Conservation (phyloP, 2,113 vertebrate genomes). For the Spea multiplicata region DNA sequence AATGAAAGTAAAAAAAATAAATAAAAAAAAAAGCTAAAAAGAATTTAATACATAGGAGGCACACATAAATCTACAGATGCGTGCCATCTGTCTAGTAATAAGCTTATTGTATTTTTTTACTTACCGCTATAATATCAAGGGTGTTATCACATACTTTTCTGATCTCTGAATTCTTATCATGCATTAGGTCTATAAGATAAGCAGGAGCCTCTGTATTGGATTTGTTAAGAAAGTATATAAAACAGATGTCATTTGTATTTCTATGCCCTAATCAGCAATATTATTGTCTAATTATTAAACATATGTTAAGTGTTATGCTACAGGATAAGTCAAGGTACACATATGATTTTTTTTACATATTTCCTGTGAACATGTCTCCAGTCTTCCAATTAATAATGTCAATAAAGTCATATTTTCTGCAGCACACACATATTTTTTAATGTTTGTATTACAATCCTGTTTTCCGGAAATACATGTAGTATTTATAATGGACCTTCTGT, state of each 20-base stretch:
- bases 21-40: too few species aligned
- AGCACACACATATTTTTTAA: neutral
- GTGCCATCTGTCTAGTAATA: neutral
- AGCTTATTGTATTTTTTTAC: conserved; percentile 52
- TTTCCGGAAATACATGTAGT: too few species aligned
- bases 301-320: too few species aligned
- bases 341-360: too few species aligned
- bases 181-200: conserved; percentile 95
- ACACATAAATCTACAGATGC: neutral
- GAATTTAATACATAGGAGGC: neutral
- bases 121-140: conserved; percentile 91
- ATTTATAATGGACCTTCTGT: too few species aligned
- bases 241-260: too few species aligned
- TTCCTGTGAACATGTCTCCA: too few species aligned
- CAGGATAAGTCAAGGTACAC: too few species aligned
- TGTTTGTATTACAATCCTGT: too few species aligned
- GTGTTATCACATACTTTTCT: conserved; percentile 96
- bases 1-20: neutral
- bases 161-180: conserved; percentile 93
- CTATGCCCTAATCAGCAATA: too few species aligned
- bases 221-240: conserved; percentile 65
- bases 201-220: conserved; percentile 84
- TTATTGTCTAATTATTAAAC: too few species aligned
- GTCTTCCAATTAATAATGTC: too few species aligned
- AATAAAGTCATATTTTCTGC: neutral